phyloP scores from a whole-genome alignment of 2,797 vertebrate genomes.

The Chelonia mydas region DNA sequence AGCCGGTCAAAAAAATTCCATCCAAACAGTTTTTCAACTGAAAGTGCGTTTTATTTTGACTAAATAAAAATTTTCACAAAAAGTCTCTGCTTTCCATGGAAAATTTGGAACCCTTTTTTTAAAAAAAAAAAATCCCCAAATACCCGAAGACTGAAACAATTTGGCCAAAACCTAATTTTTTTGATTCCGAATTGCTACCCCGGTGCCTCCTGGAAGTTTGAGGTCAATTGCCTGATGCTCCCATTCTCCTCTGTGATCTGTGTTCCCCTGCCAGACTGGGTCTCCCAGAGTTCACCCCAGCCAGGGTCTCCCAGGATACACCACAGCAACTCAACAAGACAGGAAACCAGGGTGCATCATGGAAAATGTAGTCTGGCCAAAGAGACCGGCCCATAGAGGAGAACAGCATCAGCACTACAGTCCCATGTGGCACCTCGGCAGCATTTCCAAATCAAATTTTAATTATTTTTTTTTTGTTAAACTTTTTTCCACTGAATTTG shows the following conservation, averaged over 20 bases:
- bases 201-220: neutral
- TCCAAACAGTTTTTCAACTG: neutral
- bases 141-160: neutral
- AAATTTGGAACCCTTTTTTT: neutral
- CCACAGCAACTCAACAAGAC: neutral
- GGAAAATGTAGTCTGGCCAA: neutral
- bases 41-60: neutral
- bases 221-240: neutral
- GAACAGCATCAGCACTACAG: neutral
- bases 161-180: neutral
- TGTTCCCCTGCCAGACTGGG: neutral
- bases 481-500: neutral
- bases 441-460: conserved; percentile 13
- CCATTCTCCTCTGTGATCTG: neutral
- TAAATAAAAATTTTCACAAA: neutral
- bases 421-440: neutral
- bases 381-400: neutral
- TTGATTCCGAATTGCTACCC: neutral
- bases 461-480: conserved; percentile 6
- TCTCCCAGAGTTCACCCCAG: neutral
- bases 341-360: neutral
- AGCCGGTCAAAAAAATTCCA: neutral
- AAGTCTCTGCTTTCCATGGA: neutral
- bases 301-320: neutral
- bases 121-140: neutral